Evolutionary conservation across 2,113 vertebrate species (phyloP).

Genomic region (Muntiacus muntjak): DNA sequence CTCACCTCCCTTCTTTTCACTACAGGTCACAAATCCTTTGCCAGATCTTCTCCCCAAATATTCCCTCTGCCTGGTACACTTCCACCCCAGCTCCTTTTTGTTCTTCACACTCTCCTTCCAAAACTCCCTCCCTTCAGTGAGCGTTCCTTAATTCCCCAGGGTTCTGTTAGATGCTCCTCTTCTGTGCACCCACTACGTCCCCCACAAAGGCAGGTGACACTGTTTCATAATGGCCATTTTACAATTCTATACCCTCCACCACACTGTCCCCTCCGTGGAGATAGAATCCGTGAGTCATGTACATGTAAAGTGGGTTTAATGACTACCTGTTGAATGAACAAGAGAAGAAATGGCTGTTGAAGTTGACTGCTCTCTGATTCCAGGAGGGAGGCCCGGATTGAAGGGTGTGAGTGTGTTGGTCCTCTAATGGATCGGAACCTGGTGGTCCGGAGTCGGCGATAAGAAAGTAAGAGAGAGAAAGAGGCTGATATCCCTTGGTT

Average conservation of each 20-base stretch:
- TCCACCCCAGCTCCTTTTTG: rapidly evolving
- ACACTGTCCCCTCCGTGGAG: neutral
- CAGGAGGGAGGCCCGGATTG: neutral
- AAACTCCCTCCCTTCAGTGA: neutral
- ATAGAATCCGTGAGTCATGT: neutral
- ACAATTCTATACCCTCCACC: neutral
- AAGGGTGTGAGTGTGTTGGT: neutral
- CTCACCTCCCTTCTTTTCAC: neutral
- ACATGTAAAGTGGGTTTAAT: neutral
- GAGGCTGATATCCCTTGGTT: too few species aligned
- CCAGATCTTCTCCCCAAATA: neutral
- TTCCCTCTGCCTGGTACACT: neutral
- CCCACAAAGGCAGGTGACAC: rapidly evolving
- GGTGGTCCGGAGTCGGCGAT: too few species aligned
- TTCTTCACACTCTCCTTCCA: neutral
- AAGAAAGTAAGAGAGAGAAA: too few species aligned
- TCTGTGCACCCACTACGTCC: rapidly evolving
- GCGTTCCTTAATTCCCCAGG: neutral
- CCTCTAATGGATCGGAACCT: too few species aligned
- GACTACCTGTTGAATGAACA: neutral
- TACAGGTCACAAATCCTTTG: neutral
- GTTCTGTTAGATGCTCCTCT: neutral
- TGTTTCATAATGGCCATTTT: too few species aligned
- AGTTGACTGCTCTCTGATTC: neutral
- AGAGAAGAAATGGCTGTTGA: neutral